Conservation (phyloP, 2,113 vertebrate species). For the Cynoglossus semilaevis region DNA sequence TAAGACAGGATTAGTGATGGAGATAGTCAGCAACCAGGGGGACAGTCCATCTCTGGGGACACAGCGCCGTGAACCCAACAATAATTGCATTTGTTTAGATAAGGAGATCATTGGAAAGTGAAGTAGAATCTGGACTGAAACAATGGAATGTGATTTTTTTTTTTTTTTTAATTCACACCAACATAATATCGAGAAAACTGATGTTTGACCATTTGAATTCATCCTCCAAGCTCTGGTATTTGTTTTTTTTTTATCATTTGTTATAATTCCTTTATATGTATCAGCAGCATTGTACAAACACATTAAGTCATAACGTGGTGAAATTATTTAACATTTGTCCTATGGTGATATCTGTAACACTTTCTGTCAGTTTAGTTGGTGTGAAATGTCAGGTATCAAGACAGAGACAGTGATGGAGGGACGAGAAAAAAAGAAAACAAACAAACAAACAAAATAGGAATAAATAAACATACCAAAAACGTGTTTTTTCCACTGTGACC, state of each 20-base stretch:
- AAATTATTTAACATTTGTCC: conserved; percentile 14
- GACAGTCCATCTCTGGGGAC: conserved; percentile 87
- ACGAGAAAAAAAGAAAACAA: conserved; percentile 9
- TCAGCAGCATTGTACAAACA: conserved; percentile 6
- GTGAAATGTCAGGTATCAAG: conserved; percentile 33
- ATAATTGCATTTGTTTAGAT: conserved; percentile 87
- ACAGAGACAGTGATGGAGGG: conserved; percentile 26
- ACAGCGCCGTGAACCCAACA: conserved; percentile 70
- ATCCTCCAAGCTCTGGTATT: conserved; percentile 14
- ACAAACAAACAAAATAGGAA: conserved; percentile 24
- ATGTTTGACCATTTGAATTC: conserved; percentile 19
- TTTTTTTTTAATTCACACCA: conserved; percentile 31
- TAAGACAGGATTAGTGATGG: conserved; percentile 90
- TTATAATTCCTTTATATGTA: conserved; percentile 24
- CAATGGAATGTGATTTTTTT: conserved; percentile 31
- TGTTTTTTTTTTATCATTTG: conserved; percentile 15
- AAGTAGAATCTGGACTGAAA: conserved; percentile 50
- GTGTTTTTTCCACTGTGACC: conserved; percentile 77
- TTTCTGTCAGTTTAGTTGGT: conserved; percentile 18
- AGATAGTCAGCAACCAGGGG: conserved; percentile 88
- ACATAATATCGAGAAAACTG: conserved; percentile 12
- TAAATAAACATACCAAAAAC: conserved; percentile 22
- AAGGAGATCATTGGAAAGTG: conserved; percentile 72
- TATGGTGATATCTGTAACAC: conserved; percentile 14
- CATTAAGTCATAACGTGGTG: conserved; percentile 11